Conservation (phyloP, 2,888 invertebrate genomes). For the Charanyca ferruginea region DNA sequence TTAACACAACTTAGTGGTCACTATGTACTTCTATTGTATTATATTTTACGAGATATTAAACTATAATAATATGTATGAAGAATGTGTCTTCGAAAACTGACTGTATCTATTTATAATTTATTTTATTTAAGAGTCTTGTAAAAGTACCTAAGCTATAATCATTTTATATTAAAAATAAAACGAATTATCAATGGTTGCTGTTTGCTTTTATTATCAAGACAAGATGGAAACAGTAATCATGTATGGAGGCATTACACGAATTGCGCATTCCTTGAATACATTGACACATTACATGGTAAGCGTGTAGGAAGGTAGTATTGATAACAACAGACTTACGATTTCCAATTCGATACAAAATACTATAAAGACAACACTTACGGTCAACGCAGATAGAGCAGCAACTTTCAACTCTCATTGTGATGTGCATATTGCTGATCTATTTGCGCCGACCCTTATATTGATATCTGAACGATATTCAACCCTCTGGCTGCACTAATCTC, state of each 20-base stretch:
- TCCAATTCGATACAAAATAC: conserved; percentile 46
- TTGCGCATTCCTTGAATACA: conserved; percentile 23
- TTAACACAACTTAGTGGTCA: not conserved
- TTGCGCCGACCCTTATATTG: conserved; percentile 1
- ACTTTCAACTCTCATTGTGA: not conserved
- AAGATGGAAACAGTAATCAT: conserved; percentile 49
- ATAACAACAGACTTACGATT: conserved; percentile 27
- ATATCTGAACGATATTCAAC: conserved; percentile 39
- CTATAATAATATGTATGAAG: no score
- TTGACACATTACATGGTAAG: conserved; percentile 29
- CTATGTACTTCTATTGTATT: not conserved
- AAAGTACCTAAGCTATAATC: conserved; percentile 12
- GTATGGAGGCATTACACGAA: conserved; percentile 40
- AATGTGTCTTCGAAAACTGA: not conserved
- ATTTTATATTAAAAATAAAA: conserved; percentile 56
- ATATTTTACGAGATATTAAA: not conserved
- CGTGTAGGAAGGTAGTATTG: conserved; percentile 33
- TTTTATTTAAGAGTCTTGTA: conserved; percentile 15
- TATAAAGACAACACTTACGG: conserved; percentile 37
- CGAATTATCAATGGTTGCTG: conserved; percentile 57
- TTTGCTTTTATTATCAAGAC: conserved; percentile 64
- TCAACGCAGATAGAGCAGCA: not conserved
- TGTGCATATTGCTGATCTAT: not conserved
- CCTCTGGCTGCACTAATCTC: conserved; percentile 27
- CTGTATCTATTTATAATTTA: conserved; percentile 15